Conservation (phyloP, 2,888 invertebrate genomes). For the Suillia variegata region DNA sequence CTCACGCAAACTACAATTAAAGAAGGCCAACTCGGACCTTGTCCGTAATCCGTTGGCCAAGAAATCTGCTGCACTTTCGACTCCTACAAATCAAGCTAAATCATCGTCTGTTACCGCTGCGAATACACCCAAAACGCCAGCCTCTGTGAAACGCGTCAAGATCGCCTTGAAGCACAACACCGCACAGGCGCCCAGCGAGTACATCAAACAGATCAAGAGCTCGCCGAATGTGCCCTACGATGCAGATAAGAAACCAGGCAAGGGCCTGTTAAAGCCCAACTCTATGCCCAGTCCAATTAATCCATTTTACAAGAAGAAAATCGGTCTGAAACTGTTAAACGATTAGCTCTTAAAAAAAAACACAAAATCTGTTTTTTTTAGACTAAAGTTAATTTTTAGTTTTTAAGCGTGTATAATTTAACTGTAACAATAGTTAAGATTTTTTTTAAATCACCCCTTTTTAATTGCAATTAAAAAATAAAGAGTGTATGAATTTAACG, state of each 20-base stretch:
- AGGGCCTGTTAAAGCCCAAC: slow-evolving; percentile 75
- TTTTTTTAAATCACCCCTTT: too few species aligned
- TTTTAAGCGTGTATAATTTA: neutral
- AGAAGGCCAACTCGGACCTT: slow-evolving; percentile 47
- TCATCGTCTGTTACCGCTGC: slow-evolving; percentile 14
- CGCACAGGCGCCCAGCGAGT: slow-evolving; percentile 75
- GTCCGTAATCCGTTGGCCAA: slow-evolving; percentile 34
- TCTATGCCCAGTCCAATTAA: slow-evolving; percentile 75
- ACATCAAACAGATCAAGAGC: slow-evolving; percentile 70
- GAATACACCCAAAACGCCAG: slow-evolving; percentile 28
- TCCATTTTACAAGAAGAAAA: slow-evolving; percentile 73
- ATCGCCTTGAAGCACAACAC: slow-evolving; percentile 74
- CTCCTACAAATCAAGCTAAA: slow-evolving; percentile 25
- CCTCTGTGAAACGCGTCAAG: slow-evolving; percentile 69
- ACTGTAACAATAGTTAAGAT: neutral
- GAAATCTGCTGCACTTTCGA: slow-evolving; percentile 15
- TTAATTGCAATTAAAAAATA: too few species aligned
- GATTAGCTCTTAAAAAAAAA: slow-evolving; percentile 34
- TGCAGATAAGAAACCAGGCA: slow-evolving; percentile 70
- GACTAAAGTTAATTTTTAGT: neutral
- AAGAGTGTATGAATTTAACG: too few species aligned
- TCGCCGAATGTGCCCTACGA: slow-evolving; percentile 81
- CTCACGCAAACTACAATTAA: slow-evolving; percentile 49
- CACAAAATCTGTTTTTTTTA: neutral
- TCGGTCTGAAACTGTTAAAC: slow-evolving; percentile 40